A percentile compares a stretch with the other conserved stretches of the same genome.
phyloP scores from a whole-genome alignment of 30 jellyfish, hydroid and myxozoan genomes.

The Pseudorhiza aurosa region DNA sequence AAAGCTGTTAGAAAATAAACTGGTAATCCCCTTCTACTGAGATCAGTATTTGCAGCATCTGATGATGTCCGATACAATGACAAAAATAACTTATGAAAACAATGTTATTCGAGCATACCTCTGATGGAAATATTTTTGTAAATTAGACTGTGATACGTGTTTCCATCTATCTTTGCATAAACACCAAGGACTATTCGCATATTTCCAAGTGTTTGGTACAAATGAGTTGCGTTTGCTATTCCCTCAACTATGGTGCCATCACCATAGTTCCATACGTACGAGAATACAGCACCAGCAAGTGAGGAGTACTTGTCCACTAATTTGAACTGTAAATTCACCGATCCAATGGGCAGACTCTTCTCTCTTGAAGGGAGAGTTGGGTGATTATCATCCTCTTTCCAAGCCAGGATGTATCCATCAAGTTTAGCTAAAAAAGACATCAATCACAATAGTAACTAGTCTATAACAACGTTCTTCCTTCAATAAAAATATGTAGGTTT shows the following conservation, averaged over 20 bases:
- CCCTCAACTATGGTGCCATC: constrained; percentile 37
- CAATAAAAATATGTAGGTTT: too few species aligned
- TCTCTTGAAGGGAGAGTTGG: constrained; percentile 48
- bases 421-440: constrained; percentile 25
- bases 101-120: too few species aligned
- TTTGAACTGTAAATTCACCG: constrained; percentile 28
- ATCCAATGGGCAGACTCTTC: constrained; percentile 37
- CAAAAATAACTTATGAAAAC: too few species aligned
- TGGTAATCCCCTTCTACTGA: too few species aligned
- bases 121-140: constrained; percentile 41
- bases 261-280: constrained; percentile 45
- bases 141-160: constrained; percentile 9
- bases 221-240: constrained; percentile 1
- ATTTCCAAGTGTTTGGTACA: constrained; percentile 1
- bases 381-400: constrained; percentile 42
- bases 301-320: constrained; percentile 18
- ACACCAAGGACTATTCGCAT: constrained; percentile 13
- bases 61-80: too few species aligned
- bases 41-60: too few species aligned
- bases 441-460: not conserved
- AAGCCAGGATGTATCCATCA: constrained; percentile 47
- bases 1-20: too few species aligned
- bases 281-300: constrained; percentile 25
- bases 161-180: constrained; percentile 20
- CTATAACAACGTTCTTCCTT: too few species aligned